Base-by-base conservation (phyloP, 2,113 vertebrate genomes). In the Morphnarchus princeps region DNA sequence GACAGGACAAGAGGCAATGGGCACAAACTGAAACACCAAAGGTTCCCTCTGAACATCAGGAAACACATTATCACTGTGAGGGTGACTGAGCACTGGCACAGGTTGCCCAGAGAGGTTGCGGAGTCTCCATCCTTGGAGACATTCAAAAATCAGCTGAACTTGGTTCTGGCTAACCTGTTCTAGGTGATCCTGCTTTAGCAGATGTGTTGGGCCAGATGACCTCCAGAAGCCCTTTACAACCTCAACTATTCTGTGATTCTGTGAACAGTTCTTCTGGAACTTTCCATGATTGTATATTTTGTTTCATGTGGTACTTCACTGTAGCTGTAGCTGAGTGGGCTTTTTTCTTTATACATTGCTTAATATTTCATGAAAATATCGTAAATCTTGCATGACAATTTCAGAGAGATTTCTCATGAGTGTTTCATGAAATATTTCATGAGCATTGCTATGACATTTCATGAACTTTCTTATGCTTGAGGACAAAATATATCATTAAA, bases 281-380 rank as follows among this genome's bases (percentile, higher is more conserved):
- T 69, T 86, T 61, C 40, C 17, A 49, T 71, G 43, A 92, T 90
- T 62, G 3, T 21, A 40, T 78, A 17, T 62, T 87, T 87, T 58
- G 11, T 65, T 93, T 91, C 19, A n/a, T 32, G 25, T 61, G 31
- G 4, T 85, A 82, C 29, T 86, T 92, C 50, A 62, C 45, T 61
- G 25, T 31, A 77, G 45, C 45, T 89, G 38, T 31, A 89, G 16
- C 7, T 86, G n/a, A 79, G 16, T 70, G 45, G 54, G 3, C 0
- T 52, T 79, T 90, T 90, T 83, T 61, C 54, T 86, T 82, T 73
- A 69, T 25, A 55, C 8, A 10, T 42, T 76, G 4, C 4, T 92
- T 88, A 94, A 95, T 73, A 77, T 86, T 93, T 95, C 19, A 89
- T 92, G 24, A 62, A 83, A 83, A 90, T 70, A 36, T 29, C 18